These are phyloP conservation scores for Varanus komodoensis DNA, from an alignment of 2,113 vertebrate species.

Conservation along the genomic window DNA sequence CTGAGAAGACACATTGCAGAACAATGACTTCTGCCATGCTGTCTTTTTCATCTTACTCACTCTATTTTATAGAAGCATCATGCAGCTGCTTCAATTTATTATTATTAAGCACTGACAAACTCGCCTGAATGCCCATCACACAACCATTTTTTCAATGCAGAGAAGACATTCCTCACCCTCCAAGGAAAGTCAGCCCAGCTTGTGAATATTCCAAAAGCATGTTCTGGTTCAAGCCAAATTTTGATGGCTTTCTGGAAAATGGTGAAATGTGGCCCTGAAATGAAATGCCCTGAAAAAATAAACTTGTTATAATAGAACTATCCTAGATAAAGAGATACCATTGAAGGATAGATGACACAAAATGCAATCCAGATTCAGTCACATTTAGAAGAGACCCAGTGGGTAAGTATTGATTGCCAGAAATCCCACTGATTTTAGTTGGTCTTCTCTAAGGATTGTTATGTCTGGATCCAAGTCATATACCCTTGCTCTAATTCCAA, in stretches of 20 bases:
- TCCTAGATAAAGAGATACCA: too few relatives aligned
- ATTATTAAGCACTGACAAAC: slow-evolving; percentile 9
- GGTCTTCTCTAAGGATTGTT: too few relatives aligned
- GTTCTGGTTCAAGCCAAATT: neutral
- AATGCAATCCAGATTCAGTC: too few relatives aligned
- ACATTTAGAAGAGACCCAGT: too few relatives aligned
- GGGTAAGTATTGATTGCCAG: too few relatives aligned
- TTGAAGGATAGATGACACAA: too few relatives aligned
- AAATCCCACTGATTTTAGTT: too few relatives aligned
- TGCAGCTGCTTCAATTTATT: neutral
- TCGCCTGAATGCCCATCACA: neutral
- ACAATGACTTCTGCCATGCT: neutral
- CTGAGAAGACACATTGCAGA: neutral
- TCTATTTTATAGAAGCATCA: neutral
- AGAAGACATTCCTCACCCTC: neutral
- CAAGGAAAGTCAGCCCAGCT: neutral
- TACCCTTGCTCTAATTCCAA: too few relatives aligned
- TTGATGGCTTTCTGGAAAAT: neutral
- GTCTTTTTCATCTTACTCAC: slow-evolving; percentile 5
- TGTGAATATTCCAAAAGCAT: neutral
- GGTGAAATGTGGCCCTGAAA: neutral
- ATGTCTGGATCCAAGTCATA: too few relatives aligned
- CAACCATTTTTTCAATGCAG: neutral
- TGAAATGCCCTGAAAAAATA: neutral
- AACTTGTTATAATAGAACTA: neutral